Conservation (phyloP, 2,113 vertebrate genomes). For the Salvelinus fontinalis region DNA sequence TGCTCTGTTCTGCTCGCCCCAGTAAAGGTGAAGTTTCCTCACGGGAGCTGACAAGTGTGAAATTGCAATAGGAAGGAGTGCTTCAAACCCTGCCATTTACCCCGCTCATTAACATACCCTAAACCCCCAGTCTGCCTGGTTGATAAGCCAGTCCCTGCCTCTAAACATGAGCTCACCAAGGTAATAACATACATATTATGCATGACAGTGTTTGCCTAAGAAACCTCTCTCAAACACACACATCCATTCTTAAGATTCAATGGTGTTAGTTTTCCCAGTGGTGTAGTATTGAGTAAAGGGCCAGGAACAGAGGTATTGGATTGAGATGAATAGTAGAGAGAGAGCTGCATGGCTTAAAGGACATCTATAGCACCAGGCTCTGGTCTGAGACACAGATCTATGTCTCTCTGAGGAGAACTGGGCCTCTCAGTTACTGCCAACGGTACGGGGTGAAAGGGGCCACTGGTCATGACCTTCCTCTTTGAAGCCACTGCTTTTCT, state of each 20-base stretch:
- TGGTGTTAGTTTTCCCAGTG: constrained; percentile 45
- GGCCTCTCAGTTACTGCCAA: constrained; percentile 35
- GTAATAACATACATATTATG: constrained; percentile 14
- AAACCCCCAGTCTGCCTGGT: background rate
- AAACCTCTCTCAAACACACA: background rate
- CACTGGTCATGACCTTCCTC: background rate
- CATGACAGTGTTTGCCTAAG: constrained; percentile 7
- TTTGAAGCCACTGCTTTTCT: background rate
- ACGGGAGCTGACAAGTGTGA: constrained; percentile 77
- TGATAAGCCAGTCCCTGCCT: constrained; percentile 12
- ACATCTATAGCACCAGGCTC: constrained; percentile 56
- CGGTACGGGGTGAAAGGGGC: background rate
- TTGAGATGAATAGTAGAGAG: constrained; percentile 38
- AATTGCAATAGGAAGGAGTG: constrained; percentile 73
- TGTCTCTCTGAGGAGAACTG: constrained; percentile 53
- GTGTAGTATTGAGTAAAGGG: constrained; percentile 39
- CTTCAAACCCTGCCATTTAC: constrained; percentile 69
- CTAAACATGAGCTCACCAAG: constrained; percentile 9
- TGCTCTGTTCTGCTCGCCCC: constrained; percentile 57
- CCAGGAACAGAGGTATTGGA: constrained; percentile 40
- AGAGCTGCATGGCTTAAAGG: constrained; percentile 61
- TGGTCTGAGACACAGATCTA: constrained; percentile 48
- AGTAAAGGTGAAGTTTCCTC: constrained; percentile 76
- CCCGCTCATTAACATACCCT: constrained; percentile 70
- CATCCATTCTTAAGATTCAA: constrained; percentile 29